Evolutionary conservation across 2,113 vertebrate species (phyloP).

Genomic region (Campylorhamphus procurvoides): DNA sequence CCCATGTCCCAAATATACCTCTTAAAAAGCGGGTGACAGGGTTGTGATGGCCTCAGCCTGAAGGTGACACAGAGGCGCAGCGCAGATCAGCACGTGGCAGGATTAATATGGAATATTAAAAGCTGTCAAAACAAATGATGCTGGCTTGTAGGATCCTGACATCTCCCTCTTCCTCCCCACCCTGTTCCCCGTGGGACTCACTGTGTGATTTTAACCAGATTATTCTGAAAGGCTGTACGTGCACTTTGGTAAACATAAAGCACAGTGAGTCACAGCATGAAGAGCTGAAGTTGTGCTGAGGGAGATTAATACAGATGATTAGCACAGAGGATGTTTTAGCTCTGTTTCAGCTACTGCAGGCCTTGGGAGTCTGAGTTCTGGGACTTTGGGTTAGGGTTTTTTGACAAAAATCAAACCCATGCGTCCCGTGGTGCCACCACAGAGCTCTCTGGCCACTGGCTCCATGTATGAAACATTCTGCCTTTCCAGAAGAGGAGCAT

Average conservation of each 20-base stretch:
- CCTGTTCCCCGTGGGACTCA: background rate
- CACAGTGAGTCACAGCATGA: background rate
- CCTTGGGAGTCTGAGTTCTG: background rate
- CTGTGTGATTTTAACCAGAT: constrained; percentile 31
- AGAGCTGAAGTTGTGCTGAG: background rate
- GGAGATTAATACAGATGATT: background rate
- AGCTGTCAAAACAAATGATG: constrained; percentile 58
- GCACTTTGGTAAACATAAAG: background rate
- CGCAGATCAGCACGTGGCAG: background rate
- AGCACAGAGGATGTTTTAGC: background rate
- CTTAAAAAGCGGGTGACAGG: background rate
- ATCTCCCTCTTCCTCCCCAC: constrained; percentile 61
- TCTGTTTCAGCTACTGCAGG: background rate
- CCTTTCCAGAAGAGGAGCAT: accelerated
- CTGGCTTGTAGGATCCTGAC: background rate
- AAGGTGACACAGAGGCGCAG: background rate
- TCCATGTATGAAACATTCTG: accelerated
- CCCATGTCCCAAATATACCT: background rate
- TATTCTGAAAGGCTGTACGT: background rate
- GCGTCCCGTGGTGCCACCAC: accelerated
- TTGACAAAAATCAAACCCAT: background rate
- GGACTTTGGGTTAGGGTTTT: background rate
- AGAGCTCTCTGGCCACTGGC: background rate
- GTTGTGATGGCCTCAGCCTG: background rate
- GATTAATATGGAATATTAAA: background rate